Base-by-base conservation (phyloP, 1,140 invertebrate genomes). In the Aphaenogaster ashmeadi region DNA sequence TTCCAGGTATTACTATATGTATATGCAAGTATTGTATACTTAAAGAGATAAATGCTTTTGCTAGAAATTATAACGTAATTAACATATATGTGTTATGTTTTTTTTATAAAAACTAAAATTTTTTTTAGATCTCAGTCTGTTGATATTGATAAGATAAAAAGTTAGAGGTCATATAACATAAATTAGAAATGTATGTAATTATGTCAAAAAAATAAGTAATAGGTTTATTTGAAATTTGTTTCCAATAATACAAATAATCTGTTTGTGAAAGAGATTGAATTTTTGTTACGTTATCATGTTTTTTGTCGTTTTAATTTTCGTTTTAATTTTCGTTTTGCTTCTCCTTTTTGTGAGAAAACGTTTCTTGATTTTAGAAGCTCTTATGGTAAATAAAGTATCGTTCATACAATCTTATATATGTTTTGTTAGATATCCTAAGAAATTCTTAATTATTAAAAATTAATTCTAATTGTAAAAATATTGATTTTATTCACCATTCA, bases 21-120 rank as follows among this genome's bases (percentile, higher is more conserved):
- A 21, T 56, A 47, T 33, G 27, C 52, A 64, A 41, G 6, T 47
- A 64, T 78, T 78, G 41, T 78, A 78, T 44, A 78, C 27, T 78
- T n/a, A 33, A 78, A 78, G 15, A 64, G n/a, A 78, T 64, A 27
- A 64, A 64, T 62, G 75, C 58, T 78, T 78, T 78, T 8, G 27
- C 27, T 78, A 78, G 21, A 44, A 80, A 80, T 64, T 66, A 62
- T 78, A 56, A 62, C 5, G 21, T 5, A 0, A 64, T 79, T 64
- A 38, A 44, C 38, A n/a, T 58, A 33, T 21, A 41, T 50, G 18
- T 58, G 27, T 9, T 11, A 18, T 60, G 1, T 74, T 66, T 64
- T 72, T 83, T 72, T 13, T 60, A 74, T 21, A 50, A 58, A 36
- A 83, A 72, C 33, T 6, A 69, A 21, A 47, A 74, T 83, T 58